Conservation (phyloP, 2,797 vertebrate genomes). For the Hylomyscus alleni region DNA sequence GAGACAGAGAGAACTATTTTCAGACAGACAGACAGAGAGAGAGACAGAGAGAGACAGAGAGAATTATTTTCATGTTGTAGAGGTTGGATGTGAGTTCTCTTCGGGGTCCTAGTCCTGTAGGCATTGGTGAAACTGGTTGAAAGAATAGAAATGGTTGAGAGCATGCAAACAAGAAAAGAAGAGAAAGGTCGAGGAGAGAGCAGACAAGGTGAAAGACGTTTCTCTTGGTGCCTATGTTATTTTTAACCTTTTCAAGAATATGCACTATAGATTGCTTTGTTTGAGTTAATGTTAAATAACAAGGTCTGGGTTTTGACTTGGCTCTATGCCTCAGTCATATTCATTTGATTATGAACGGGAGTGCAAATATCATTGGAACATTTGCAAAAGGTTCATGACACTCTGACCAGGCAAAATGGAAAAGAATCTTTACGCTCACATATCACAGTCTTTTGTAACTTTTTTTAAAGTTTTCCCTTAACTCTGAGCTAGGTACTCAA, state of each 20-base stretch:
- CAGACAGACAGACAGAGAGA: no score
- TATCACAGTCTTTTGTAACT: neutral
- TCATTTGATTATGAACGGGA: slow-evolving; percentile 27
- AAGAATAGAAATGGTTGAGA: neutral
- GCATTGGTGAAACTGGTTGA: neutral
- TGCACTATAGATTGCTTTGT: neutral
- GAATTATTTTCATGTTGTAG: neutral
- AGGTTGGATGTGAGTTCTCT: slow-evolving; percentile 38
- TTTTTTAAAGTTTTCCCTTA: slow-evolving; percentile 5
- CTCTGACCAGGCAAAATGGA: slow-evolving; percentile 7
- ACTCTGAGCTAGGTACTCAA: neutral
- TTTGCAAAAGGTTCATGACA: neutral
- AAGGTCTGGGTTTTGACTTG: slow-evolving; percentile 4
- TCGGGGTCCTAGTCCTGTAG: neutral
- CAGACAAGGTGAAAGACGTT: neutral
- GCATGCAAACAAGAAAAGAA: neutral
- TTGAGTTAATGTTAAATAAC: slow-evolving; percentile 47
- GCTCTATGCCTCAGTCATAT: slow-evolving; percentile 10
- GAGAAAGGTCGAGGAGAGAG: neutral
- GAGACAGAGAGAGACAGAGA: no score
- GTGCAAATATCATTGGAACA: neutral
- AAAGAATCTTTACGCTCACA: neutral
- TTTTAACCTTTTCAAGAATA: slow-evolving; percentile 34
- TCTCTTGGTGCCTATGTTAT: neutral
- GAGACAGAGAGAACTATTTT: no score